A percentile compares a stretch with the other conserved stretches of the same genome.
Evolutionary conservation across 2,113 vertebrate species (phyloP).

Genomic region (Gadus chalcogrammus): DNA sequence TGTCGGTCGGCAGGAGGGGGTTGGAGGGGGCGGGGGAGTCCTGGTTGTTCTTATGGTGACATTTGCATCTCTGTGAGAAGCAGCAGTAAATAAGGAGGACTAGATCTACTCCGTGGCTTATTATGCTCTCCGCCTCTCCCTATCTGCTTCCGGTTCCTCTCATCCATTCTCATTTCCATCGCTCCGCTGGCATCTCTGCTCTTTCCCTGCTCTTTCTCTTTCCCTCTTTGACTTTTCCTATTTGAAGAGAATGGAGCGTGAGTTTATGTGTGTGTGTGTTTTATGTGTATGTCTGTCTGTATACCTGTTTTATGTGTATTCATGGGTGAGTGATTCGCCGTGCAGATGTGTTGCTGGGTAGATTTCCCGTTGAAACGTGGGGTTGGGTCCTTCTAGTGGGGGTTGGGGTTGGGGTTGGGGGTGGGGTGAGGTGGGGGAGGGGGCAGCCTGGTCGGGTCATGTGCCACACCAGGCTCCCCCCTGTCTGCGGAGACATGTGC

Average conservation of each 20-base stretch:
- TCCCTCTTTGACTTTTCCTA: background rate
- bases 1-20: too few species aligned
- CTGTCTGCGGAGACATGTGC: background rate
- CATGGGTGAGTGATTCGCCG: slow-evolving; percentile 12
- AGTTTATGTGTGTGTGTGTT: background rate
- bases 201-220: background rate
- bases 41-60: too few species aligned
- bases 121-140: too few species aligned
- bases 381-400: slow-evolving; percentile 30
- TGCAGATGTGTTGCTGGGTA: slow-evolving; percentile 56
- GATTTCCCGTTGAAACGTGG: slow-evolving; percentile 35
- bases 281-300: slow-evolving; percentile 7
- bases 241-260: background rate
- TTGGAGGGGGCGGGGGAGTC: too few species aligned
- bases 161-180: background rate
- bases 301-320: slow-evolving; percentile 3
- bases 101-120: too few species aligned
- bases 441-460: background rate
- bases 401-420: background rate
- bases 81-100: too few species aligned
- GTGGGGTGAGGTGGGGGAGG: background rate
- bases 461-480: background rate
- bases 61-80: too few species aligned
- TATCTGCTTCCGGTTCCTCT: background rate
- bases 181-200: background rate